phyloP scores from a whole-genome alignment of 1,140 invertebrate genomes.

The Acromyrmex echinatior region DNA sequence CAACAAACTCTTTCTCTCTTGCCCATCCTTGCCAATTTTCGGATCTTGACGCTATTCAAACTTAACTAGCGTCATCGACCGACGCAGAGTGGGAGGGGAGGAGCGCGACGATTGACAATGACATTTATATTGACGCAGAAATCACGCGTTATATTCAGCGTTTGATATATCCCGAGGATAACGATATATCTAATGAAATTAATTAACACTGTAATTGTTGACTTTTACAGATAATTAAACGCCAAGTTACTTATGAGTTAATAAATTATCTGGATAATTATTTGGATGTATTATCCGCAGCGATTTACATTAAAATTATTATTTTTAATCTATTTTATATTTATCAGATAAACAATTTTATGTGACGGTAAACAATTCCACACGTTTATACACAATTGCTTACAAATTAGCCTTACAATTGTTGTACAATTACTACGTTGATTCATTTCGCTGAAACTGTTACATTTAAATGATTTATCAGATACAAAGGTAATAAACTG shows the following conservation, averaged over 20 bases:
- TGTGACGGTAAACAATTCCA: not conserved
- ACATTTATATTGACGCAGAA: conserved; percentile 50
- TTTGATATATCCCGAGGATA: conserved; percentile 39
- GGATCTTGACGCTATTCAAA: not conserved
- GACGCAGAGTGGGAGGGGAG: not conserved
- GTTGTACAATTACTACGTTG: too few species aligned
- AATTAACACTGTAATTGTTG: conserved; percentile 65
- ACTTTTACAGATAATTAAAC: conserved; percentile 44
- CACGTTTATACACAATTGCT: not conserved
- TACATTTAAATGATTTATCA: not conserved
- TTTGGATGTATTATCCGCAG: not conserved
- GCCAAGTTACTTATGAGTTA: conserved; percentile 24
- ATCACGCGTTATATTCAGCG: conserved; percentile 46
- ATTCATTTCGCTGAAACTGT: not conserved
- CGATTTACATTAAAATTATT: not conserved
- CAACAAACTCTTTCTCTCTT: not conserved
- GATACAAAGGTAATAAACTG: not conserved
- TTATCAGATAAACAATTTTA: conserved; percentile 19
- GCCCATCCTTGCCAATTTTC: not conserved
- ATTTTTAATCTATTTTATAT: conserved; percentile 25
- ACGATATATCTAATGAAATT: conserved; percentile 56
- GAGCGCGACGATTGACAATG: conserved; percentile 47
- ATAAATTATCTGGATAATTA: conserved; percentile 9
- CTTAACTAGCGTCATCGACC: not conserved
- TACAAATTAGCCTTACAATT: not conserved